Evolutionary conservation across 2,888 invertebrate species (phyloP), one percentile per base, ranked within the genome.

Genomic region (Theodoxus fluviatilis): DNA sequence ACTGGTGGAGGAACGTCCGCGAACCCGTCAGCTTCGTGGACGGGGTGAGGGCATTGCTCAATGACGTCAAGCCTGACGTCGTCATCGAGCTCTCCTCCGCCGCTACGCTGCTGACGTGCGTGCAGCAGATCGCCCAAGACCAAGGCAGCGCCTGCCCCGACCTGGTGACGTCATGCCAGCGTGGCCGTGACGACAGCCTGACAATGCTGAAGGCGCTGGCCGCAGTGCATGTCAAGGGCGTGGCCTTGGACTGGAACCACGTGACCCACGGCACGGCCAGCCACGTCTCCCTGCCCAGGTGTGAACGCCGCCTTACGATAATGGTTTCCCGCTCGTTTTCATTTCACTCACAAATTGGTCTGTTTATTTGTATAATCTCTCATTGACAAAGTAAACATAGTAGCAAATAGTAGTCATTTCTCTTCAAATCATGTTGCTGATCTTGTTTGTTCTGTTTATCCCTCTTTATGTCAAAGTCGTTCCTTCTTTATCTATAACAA

Each of bases 1-100:
- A 72, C 57, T 72, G 71, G 70, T 72, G 74, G 74, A 47, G 64
- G 25, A 74, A 72, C 61, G 57, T 74, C 12, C 31, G 65, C n/a
- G 37, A 57, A 6, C 49, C 65, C 7, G 74, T 74, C 25, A 28
- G 57, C 35, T 74, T 74, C 59, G n/a, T 65, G 31, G 65, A 61
- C 38, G 74, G 71, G 18, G 37, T 40, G 37, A 15, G 66, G 22
- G 52, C 47, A 1, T 35, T 74, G 9, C 66, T 74, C 52, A 37
- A 57, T 25, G 74, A 74, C 37, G 49, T 68, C 38, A 68, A 33
- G 12, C 40, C 67, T 40, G 65, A 70, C 2, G 18, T 71, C 35
- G 70, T 73, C 35, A 15, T 73, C 31, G 73, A 73, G 38, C 15
- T 67, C 33, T 35, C 65, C 15, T 66, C 71, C n/a, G 12, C 73